Evolutionary conservation across 1,140 invertebrate genomes (phyloP).

Genomic region (Linepithema humile): DNA sequence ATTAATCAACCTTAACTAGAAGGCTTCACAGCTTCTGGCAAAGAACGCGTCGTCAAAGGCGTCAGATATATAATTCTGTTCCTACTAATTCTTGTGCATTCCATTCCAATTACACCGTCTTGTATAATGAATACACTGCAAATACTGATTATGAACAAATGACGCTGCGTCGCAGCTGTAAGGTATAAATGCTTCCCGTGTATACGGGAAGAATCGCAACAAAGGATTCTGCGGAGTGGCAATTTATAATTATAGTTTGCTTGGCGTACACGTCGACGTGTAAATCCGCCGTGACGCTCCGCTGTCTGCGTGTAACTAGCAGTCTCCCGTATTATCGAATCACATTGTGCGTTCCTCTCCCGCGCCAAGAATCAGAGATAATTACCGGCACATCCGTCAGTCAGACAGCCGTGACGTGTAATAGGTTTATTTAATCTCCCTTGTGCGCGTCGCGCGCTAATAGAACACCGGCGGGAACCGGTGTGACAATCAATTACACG

Average conservation of each 20-base stretch:
- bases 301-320: constrained; percentile 12
- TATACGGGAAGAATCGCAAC: background rate
- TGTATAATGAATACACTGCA: background rate
- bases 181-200: background rate
- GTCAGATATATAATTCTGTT: background rate
- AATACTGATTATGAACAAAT: constrained; percentile 2
- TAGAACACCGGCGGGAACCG: background rate
- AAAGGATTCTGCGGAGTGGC: background rate
- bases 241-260: constrained; percentile 26
- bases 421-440: constrained; percentile 41
- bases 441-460: background rate
- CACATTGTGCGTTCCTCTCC: constrained; percentile 2
- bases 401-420: constrained; percentile 20
- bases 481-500: constrained; percentile 16
- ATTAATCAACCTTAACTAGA: constrained; percentile 5
- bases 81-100: too few species aligned
- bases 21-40: background rate
- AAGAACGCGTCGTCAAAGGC: background rate
- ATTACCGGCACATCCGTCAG: constrained; percentile 31
- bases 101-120: background rate
- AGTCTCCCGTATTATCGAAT: constrained; percentile 18
- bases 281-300: background rate
- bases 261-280: background rate
- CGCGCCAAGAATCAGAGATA: constrained; percentile 39
- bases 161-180: background rate